A percentile compares a stretch with the other conserved stretches of the same genome.
These are phyloP conservation scores for Drosophila pectinifera DNA, from an alignment of 1,140 invertebrate genomes.

Conservation along the genomic window DNA sequence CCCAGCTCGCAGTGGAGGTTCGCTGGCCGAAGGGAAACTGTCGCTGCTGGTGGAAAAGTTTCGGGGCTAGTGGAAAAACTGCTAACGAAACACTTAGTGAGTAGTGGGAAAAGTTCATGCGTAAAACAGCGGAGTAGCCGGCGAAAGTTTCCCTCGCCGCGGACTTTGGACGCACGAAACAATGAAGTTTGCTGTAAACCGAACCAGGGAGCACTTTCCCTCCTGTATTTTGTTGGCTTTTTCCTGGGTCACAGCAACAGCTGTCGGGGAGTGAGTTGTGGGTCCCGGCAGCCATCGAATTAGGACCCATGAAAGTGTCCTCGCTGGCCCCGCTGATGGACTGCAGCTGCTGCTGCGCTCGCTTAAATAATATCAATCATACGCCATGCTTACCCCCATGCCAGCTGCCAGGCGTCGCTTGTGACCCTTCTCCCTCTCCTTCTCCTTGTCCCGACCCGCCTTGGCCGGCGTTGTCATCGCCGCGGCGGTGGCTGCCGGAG, in stretches of 20 bases:
- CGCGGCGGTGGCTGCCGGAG: conserved; percentile 12
- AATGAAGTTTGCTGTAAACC: conserved; percentile 55
- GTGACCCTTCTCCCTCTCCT: conserved; percentile 13
- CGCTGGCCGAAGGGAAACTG: conserved; percentile 7
- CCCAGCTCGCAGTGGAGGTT: not conserved
- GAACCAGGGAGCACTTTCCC: conserved; percentile 47
- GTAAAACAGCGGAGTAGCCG: conserved; percentile 59
- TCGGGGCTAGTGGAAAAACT: conserved; percentile 33
- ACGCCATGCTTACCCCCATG: conserved; percentile 68
- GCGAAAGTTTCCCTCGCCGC: conserved; percentile 49
- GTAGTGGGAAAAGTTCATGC: conserved; percentile 65
- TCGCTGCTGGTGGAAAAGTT: conserved; percentile 16
- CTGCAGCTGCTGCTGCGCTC: conserved; percentile 33
- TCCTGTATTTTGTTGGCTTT: conserved; percentile 1
- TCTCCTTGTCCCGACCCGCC: conserved; percentile 23
- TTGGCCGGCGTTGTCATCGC: conserved; percentile 26
- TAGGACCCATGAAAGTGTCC: conserved; percentile 70
- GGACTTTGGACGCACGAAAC: conserved; percentile 44
- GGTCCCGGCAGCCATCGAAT: conserved; percentile 50
- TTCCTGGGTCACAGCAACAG: conserved; percentile 28
- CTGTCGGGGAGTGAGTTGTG: conserved; percentile 5
- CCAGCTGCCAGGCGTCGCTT: conserved; percentile 49
- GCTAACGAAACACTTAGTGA: conserved; percentile 50
- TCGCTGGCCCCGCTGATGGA: conserved; percentile 42
- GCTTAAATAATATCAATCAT: conserved; percentile 72